Base-by-base conservation (phyloP, 1,140 invertebrate genomes). In the Bradysia coprophila region DNA sequence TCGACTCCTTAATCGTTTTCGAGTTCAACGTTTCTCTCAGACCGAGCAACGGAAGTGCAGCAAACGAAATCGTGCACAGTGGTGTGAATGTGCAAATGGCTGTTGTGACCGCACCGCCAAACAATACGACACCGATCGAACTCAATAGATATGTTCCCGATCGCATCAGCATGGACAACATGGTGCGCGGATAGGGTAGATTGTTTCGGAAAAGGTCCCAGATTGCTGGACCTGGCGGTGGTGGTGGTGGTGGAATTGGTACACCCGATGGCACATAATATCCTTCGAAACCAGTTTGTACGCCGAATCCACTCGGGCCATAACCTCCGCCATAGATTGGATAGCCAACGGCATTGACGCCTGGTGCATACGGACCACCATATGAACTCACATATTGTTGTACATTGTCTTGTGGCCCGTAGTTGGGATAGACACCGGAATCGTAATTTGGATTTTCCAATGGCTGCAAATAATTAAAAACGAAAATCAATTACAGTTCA, bases 51-150 rank as follows among this genome's bases (percentile, higher is more conserved):
- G 62, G 62, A 1, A 70, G 52, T 8, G 70, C 70, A 18, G 66
- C 49, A 49, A 73, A 72, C 2, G 62, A 62, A 19, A 78, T 69
- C 0, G 64, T 64, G 49, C 78, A 83, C 21, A 81, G 46, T 6
- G 73, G 69, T 0, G 78, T 78, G 16, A 77, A 67, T 1, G 65
- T 65, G 47, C 78, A 83, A 0, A 81, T 48, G 1, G 67, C 61
- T 2, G 67, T 65, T 0, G 69, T 74, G 2, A 76, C 54, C 5
- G 69, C 49, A 20, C 69, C 65, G 2, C 72, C 72, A 13, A 75
- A 57, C 2, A 75, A 46, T 2, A 74, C 57, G 1, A 73, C 48
- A 9, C 69, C 70, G n/a, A 72, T 42, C 43, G 65, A 63, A 3
- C 59, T 54, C 6, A 66, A 40, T 1, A 51, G 40, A 10, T 46